Conservation (phyloP, 2,797 vertebrate species). For the Streptopelia turtur region DNA sequence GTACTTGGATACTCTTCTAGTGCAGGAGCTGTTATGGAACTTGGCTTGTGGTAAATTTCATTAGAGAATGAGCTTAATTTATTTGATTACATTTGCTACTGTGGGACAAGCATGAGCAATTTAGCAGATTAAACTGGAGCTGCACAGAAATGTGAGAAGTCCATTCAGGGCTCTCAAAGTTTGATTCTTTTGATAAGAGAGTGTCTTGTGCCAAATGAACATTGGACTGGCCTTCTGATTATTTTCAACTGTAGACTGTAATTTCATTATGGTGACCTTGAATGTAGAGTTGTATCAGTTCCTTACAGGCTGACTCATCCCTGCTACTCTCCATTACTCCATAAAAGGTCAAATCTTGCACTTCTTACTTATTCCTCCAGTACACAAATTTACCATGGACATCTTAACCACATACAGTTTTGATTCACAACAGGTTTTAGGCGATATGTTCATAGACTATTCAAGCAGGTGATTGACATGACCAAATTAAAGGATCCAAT, state of each 20-base stretch:
- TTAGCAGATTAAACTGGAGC: conserved; percentile 52
- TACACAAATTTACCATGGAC: neutral
- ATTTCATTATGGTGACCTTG: conserved; percentile 53
- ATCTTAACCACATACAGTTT: neutral
- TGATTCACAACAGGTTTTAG: neutral
- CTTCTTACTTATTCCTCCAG: neutral
- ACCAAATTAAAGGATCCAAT: neutral
- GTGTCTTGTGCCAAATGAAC: conserved; percentile 34
- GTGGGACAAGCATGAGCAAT: neutral
- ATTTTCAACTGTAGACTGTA: neutral
- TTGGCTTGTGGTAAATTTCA: conserved; percentile 5
- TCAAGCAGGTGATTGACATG: neutral
- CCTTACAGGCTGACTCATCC: neutral
- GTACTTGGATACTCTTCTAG: neutral
- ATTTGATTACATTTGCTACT: conserved; percentile 20
- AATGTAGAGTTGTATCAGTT: neutral
- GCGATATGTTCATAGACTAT: neutral
- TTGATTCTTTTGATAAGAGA: conserved; percentile 10
- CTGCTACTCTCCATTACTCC: neutral
- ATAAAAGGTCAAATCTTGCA: neutral
- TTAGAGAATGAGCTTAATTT: conserved; percentile 26
- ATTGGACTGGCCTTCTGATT: neutral
- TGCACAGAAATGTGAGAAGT: conserved; percentile 21
- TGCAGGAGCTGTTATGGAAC: neutral
- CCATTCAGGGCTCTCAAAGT: neutral